Base-by-base conservation (phyloP, 2,888 invertebrate species). In the Petrolisthes manimaculis region DNA sequence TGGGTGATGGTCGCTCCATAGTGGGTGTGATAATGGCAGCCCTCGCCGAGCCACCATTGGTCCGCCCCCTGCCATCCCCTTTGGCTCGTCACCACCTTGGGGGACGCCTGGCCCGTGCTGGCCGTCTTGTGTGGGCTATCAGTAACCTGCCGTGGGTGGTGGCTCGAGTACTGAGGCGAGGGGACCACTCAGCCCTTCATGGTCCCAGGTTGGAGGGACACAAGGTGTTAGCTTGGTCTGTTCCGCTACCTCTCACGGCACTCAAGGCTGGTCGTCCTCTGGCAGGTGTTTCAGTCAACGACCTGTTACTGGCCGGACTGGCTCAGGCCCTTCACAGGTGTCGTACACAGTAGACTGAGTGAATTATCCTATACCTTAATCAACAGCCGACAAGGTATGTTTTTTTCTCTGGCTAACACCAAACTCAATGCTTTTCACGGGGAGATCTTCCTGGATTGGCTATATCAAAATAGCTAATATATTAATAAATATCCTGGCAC, bases 281-380 rank as follows among this genome's bases (percentile, higher is more conserved):
- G n/a, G 89, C 89, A 6, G 85, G 82, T 6, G 89, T 81, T 74
- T 77, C 89, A 37, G 89, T 89, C 78, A 89, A 89, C 54, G 89
- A 89, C 69, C 55, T 89, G 69, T 75, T 89, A 9, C 51, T 89
- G 37, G 53, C 89, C 14, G 89, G 85, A 21, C 53, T 89, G 53
- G 81, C 85, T 4, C 71, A 75, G 56, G 89, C 89, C 9, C 77
- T 89, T 14, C 55, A 82, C 56, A 89, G 79, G 89, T 89, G 67
- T 37, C 37, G 37, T 37, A 37, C 37, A 37, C 37, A 37, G 37
- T 37, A 37, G 37, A 37, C 37, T 37, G 37, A 37, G 37, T 37
- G 37, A 37, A 37, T 37, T 37, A 37, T 37, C 37, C 37, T 37
- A 37, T 37, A 37, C 37, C 37, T 37, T 37, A 37, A 37, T 37